These are phyloP conservation scores for Cylindroiulus punctatus DNA, from an alignment of 2,888 invertebrate genomes.

Conservation along the genomic window DNA sequence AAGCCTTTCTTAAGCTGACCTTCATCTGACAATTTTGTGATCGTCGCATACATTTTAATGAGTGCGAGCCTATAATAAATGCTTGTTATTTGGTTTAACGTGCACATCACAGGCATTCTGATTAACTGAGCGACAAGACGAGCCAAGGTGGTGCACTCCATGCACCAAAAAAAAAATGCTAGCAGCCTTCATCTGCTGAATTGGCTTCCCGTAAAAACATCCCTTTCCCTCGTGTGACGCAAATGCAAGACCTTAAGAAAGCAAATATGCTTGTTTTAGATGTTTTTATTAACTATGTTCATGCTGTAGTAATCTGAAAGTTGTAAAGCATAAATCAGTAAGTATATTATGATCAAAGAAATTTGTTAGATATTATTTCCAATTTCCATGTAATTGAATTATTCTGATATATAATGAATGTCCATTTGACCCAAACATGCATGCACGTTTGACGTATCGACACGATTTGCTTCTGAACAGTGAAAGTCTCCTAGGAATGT, in stretches of 20 bases:
- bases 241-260: neutral
- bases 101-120: neutral
- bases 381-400: too few species aligned
- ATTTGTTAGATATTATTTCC: too few species aligned
- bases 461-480: too few species aligned
- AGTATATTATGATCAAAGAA: too few species aligned
- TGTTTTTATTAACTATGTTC: neutral
- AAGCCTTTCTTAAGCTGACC: neutral
- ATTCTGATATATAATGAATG: too few species aligned
- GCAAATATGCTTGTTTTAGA: neutral
- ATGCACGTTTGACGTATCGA: too few species aligned
- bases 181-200: neutral
- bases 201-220: conserved; percentile 5
- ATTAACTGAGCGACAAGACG: neutral
- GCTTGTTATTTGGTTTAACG: neutral
- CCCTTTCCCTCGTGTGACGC: neutral
- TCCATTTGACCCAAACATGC: too few species aligned
- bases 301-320: neutral
- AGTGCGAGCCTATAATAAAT: neutral
- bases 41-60: neutral
- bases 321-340: too few species aligned
- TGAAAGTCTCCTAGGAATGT: neutral
- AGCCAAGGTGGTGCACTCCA: neutral
- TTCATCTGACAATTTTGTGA: neutral
- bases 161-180: neutral